Evolutionary conservation across 2,888 invertebrate species (phyloP).

Genomic region (Bellardia bayeri): DNA sequence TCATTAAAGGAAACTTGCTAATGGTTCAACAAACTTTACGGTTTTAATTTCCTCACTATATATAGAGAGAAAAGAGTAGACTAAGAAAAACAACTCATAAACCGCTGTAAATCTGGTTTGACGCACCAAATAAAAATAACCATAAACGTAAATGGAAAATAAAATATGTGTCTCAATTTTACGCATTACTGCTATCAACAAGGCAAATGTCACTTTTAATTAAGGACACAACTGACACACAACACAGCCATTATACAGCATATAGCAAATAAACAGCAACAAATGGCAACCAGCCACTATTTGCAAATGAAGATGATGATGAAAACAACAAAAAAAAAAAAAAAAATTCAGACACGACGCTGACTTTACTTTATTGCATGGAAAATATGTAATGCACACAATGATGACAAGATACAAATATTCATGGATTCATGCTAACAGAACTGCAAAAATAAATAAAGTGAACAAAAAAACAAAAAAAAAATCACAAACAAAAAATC

Average conservation of each 20-base stretch:
- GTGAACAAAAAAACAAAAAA: neutral
- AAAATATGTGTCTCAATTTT: conserved; percentile 65
- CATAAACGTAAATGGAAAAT: conserved; percentile 21
- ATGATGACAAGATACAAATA: conserved; percentile 69
- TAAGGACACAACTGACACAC: conserved; percentile 58
- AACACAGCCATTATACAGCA: neutral
- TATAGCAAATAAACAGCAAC: neutral
- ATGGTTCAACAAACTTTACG: neutral
- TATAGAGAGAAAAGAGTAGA: neutral
- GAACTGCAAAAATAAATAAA: conserved; percentile 57
- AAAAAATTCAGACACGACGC: neutral
- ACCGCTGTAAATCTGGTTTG: conserved; percentile 2
- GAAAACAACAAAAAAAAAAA: neutral
- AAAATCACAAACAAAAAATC: conserved; percentile 38
- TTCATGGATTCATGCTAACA: conserved; percentile 60
- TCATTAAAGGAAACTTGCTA: neutral
- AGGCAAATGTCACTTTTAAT: conserved; percentile 70
- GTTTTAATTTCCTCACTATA: neutral
- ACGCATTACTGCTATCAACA: conserved; percentile 70
- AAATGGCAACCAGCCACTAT: neutral
- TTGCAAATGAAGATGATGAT: conserved; percentile 20
- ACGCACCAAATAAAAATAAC: conserved; percentile 19
- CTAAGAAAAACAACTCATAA: conserved; percentile 22
- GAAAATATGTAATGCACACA: conserved; percentile 59
- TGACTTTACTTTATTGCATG: conserved; percentile 56